Conservation (phyloP, 2,797 vertebrate genomes). For the Chelon auratus region DNA sequence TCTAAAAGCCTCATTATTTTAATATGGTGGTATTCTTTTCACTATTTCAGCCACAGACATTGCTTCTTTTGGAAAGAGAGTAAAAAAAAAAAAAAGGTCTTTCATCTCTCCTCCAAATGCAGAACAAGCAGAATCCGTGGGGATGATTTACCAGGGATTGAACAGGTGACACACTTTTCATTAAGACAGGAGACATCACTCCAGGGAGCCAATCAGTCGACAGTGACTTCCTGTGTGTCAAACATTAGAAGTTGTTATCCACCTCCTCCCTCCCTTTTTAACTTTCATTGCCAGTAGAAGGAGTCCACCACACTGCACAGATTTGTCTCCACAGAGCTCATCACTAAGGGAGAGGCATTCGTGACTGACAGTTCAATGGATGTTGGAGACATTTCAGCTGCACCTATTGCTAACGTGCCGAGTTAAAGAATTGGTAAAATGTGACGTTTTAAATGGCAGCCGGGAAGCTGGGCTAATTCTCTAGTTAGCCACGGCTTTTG, state of each 20-base stretch:
- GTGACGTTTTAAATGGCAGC: neutral
- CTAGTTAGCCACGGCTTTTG: neutral
- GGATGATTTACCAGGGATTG: constrained; percentile 23
- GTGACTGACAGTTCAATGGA: neutral
- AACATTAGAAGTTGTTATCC: constrained; percentile 12
- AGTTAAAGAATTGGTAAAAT: neutral
- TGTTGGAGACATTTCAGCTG: constrained; percentile 8
- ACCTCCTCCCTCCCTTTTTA: constrained; percentile 14
- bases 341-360: neutral
- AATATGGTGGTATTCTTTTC: constrained; percentile 45
- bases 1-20: constrained; percentile 61
- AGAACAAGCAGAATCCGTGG: constrained; percentile 8
- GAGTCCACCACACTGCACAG: neutral
- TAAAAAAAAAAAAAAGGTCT: constrained; percentile 25
- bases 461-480: neutral
- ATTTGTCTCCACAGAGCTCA: constrained; percentile 5
- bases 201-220: constrained; percentile 14
- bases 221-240: constrained; percentile 24
- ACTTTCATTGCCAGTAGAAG: neutral
- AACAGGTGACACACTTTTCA: constrained; percentile 30
- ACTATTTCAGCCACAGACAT: constrained; percentile 27
- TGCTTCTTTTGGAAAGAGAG: constrained; percentile 36
- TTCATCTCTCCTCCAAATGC: constrained; percentile 43
- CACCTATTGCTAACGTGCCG: neutral
- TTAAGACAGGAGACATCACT: constrained; percentile 7